Percentiles rank a stretch among this genome's conserved stretches.
These are phyloP conservation scores for Pseudorasbora parva DNA, from an alignment of 2,113 vertebrate species.

Conservation along the genomic window DNA sequence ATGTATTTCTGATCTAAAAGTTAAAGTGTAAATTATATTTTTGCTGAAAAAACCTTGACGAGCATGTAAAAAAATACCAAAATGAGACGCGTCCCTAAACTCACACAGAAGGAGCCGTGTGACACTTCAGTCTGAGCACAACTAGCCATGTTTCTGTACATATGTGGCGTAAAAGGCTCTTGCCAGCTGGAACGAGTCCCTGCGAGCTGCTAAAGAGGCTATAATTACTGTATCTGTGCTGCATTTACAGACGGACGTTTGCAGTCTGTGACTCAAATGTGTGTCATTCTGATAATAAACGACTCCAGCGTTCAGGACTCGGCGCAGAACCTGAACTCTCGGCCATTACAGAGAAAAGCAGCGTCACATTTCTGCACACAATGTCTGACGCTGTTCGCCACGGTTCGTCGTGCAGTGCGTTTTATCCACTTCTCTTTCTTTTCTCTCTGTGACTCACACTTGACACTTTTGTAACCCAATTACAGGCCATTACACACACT, in stretches of 20 bases:
- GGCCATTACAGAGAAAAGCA: background rate
- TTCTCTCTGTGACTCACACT: background rate
- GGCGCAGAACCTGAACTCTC: background rate
- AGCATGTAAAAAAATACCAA: background rate
- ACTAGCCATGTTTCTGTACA: background rate
- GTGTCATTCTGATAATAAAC: constrained; percentile 25
- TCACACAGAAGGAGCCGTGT: background rate
- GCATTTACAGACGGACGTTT: background rate
- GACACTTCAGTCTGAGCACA: background rate
- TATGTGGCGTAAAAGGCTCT: background rate
- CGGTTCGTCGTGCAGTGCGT: background rate
- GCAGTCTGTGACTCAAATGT: background rate
- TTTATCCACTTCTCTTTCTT: background rate
- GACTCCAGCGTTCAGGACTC: background rate
- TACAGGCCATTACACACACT: background rate
- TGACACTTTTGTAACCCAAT: background rate
- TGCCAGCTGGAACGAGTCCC: background rate
- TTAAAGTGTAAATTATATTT: background rate
- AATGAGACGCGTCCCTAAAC: background rate
- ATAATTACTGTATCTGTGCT: background rate
- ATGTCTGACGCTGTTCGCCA: background rate
- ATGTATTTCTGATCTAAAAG: background rate
- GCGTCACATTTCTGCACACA: background rate
- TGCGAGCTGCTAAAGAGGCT: background rate
- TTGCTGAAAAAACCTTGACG: background rate